phyloP scores from a whole-genome alignment of 2,888 invertebrate genomes.

The Aplocera efformata region DNA sequence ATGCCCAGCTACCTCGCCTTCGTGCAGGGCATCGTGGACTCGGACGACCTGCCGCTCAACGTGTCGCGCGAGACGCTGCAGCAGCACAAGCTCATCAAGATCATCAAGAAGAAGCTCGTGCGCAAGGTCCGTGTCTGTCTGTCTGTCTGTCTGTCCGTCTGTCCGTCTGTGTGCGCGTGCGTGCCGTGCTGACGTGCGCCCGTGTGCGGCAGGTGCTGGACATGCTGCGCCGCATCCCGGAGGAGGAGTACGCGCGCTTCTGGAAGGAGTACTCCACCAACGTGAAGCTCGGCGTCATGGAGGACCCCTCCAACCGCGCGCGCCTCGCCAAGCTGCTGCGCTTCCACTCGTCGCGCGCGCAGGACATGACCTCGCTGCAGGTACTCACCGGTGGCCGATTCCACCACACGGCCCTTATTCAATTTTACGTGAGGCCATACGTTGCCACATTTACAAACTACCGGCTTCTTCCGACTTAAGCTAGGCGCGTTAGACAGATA shows the following conservation, averaged over 20 bases:
- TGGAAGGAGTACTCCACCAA: constrained; percentile 99
- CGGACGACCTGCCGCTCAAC: constrained; percentile 98
- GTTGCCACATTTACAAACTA: too few relatives aligned
- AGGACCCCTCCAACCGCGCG: constrained; percentile 97
- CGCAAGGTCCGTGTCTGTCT: constrained; percentile 81
- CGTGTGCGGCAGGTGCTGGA: constrained; percentile 96
- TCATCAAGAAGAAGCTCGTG: constrained; percentile 99
- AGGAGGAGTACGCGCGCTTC: constrained; percentile 94
- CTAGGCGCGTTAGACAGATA: too few relatives aligned
- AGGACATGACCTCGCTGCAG: constrained; percentile 86
- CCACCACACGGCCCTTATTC: too few relatives aligned
- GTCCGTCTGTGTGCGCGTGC: constrained; percentile 63
- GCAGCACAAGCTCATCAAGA: constrained; percentile 98
- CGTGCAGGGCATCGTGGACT: constrained; percentile 97
- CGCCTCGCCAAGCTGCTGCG: constrained; percentile 96
- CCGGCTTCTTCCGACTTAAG: too few relatives aligned
- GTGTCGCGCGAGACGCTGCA: constrained; percentile 98
- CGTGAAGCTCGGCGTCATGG: constrained; percentile 97
- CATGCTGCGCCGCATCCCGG: constrained; percentile 97
- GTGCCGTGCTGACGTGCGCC: constrained; percentile 95
- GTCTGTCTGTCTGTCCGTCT: not conserved
- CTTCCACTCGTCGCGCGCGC: constrained; percentile 89
- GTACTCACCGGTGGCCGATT: too few relatives aligned
- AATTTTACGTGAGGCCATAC: too few relatives aligned
- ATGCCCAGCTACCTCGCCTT: constrained; percentile 98